These are phyloP conservation scores for Lithobates pipiens DNA, from an alignment of 2,797 vertebrate genomes.

Conservation along the genomic window DNA sequence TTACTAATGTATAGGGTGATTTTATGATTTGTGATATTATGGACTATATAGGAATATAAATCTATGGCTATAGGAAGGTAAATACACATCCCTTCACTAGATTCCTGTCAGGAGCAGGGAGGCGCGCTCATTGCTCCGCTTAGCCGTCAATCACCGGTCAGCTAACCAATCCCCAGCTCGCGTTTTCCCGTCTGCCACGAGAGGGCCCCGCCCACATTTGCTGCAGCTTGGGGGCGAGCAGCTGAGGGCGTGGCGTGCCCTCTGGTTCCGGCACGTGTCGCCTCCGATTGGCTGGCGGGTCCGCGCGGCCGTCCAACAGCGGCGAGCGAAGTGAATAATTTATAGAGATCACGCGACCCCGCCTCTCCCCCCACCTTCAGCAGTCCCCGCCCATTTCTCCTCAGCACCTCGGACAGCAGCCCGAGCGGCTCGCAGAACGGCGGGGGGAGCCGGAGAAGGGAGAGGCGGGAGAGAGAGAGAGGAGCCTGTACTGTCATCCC, in stretches of 20 bases:
- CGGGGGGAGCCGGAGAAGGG: not conserved
- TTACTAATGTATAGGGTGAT: too few relatives aligned
- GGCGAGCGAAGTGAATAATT: constrained; percentile 17
- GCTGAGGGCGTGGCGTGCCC: not conserved
- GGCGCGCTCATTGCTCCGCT: not conserved
- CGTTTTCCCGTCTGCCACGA: not conserved
- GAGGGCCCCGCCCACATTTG: not conserved
- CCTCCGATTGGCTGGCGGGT: not conserved
- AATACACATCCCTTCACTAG: not conserved
- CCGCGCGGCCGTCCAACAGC: not conserved
- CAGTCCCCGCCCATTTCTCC: constrained; percentile 36
- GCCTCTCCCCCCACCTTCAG: not conserved
- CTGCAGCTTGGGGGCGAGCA: not conserved
- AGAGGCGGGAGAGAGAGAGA: not conserved
- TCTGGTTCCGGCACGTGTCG: not conserved
- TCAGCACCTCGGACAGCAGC: constrained; percentile 60
- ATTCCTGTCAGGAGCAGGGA: not conserved
- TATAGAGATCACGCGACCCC: not conserved
- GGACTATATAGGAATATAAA: too few relatives aligned
- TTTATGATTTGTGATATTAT: too few relatives aligned
- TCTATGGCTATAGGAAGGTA: not conserved
- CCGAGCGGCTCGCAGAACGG: not conserved
- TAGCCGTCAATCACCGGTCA: not conserved
- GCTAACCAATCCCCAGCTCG: not conserved
- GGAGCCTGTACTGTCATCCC: too few relatives aligned